Evolutionary conservation across 2,113 vertebrate genomes (phyloP).

Genomic region (Maccullochella peelii): DNA sequence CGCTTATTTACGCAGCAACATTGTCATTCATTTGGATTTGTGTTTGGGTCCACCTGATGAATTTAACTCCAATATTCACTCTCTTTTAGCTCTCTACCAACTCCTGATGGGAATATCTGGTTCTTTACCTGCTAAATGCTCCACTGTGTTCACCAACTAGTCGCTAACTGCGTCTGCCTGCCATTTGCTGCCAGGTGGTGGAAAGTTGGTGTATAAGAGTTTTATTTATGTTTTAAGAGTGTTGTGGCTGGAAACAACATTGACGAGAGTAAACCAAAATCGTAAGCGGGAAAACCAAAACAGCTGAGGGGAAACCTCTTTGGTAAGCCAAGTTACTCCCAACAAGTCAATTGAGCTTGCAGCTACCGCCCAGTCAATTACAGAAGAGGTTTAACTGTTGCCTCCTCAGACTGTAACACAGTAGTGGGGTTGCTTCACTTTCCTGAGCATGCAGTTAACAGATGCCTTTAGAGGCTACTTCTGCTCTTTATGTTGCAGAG

Average conservation of each 20-base stretch:
- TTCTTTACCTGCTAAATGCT: not conserved
- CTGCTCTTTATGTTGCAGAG: conserved; percentile 37
- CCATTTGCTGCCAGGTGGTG: not conserved
- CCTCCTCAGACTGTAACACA: not conserved
- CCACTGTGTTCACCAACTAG: not conserved
- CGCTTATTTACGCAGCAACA: too few relatives aligned
- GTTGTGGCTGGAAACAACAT: too few relatives aligned
- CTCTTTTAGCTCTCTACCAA: not conserved
- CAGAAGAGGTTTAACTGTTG: not conserved
- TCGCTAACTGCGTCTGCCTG: not conserved
- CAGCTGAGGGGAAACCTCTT: not conserved
- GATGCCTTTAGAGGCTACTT: conserved; percentile 19
- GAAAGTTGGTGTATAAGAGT: not conserved
- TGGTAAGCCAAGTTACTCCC: not conserved
- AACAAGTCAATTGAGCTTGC: not conserved
- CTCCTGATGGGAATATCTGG: not conserved
- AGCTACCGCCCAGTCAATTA: not conserved
- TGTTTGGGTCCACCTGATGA: too few relatives aligned
- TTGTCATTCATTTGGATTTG: too few relatives aligned
- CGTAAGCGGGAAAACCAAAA: not conserved
- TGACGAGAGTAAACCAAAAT: not conserved
- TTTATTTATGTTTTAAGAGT: too few relatives aligned
- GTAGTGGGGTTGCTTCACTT: not conserved
- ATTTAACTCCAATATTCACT: too few relatives aligned
- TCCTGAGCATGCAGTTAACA: conserved; percentile 12